phyloP scores from a whole-genome alignment of 2,797 vertebrate species.

The Micrastur ruficollis region DNA sequence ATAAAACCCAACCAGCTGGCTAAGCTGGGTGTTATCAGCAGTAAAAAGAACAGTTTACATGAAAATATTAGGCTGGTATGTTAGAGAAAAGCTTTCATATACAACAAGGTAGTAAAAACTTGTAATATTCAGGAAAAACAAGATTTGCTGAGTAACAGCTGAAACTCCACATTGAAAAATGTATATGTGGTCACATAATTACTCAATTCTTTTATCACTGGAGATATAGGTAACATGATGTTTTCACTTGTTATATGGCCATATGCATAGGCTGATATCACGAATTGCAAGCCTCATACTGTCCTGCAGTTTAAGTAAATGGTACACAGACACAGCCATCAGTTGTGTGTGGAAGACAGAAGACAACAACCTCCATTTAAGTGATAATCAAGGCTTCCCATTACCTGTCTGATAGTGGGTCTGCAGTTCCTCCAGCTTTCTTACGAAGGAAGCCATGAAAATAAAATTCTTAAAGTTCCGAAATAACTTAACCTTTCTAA shows the following conservation, averaged over 20 bases:
- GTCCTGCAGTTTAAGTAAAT: neutral
- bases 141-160: neutral
- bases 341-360: neutral
- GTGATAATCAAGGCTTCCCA: neutral
- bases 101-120: neutral
- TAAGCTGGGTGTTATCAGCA: neutral
- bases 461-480: neutral
- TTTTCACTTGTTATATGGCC: neutral
- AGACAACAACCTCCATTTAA: neutral
- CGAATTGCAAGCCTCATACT: neutral
- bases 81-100: neutral
- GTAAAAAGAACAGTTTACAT: neutral
- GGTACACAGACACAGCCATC: neutral
- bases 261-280: neutral
- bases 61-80: neutral
- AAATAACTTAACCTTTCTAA: neutral
- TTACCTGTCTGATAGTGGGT: neutral
- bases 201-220: neutral
- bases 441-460: neutral
- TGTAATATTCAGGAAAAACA: neutral
- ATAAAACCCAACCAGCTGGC: neutral
- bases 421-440: neutral
- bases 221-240: neutral
- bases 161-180: neutral
- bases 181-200: neutral